Base-by-base conservation (phyloP, 2,797 vertebrate species). In the Enteromius radiatus region DNA sequence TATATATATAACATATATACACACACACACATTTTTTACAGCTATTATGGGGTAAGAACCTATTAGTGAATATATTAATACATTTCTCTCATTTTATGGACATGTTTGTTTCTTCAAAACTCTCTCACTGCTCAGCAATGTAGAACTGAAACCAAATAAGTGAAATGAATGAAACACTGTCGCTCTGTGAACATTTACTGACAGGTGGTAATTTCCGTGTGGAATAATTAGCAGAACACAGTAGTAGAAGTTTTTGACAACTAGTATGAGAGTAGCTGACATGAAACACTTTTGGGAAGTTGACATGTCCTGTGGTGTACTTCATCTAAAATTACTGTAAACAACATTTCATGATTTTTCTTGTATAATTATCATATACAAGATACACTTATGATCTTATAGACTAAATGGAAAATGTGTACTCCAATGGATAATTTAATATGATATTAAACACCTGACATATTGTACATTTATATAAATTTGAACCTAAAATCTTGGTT, bases 61-160 rank as follows among this genome's bases (percentile, higher is more conserved):
- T 52, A 21, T 33, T 52, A 21, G 49, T 31, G 12, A 70, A 70
- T 49, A 21, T 11, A 47, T 71, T 31, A 8, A 26, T 26, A 26
- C 0, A 69, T 71, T 31, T 49, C 1, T 49, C 7, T 33, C 6
- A 59, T 41, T 59, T 59, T 59, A 38, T 8, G n/a, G 2, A 11
- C 73, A 41, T 59, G 59, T 76, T 56, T 56, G 49, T 56, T 75
- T 75, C 38, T 56, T 75, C 28, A 71, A 80, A 80, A 33, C 7
- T 3, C 3, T 9, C 12, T 61, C 19, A 12, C 21, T 49, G 47
- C 45, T 54, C 33, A 54, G 33, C 31, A 82, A 82, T 21, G 45
- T 54, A 82, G 70, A 75, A 82, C 61, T 75, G 80, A 82, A 82
- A 82, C 59, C 10, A 54, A 82, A 82, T 81, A 75, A 75, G 59